Evolutionary conservation across 64 coral and sea anemone species (phyloP).

Genomic region (Montipora foliosa): DNA sequence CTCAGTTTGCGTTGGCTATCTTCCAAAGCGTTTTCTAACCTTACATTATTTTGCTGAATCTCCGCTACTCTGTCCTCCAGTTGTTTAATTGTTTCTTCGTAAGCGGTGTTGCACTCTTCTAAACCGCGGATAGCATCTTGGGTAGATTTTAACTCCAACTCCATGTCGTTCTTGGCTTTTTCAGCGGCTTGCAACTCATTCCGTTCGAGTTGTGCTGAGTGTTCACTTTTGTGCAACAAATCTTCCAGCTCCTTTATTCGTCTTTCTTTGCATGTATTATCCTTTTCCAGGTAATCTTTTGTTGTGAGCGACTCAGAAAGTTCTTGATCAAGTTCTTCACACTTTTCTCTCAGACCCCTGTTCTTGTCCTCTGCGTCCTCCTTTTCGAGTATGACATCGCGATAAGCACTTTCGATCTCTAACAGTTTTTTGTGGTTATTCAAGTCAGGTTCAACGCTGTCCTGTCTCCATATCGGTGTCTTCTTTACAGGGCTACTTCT

Average conservation of each 20-base stretch:
- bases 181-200: conserved; percentile 12
- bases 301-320: neutral
- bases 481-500: neutral
- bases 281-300: conserved; percentile 31
- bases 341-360: conserved; percentile 8
- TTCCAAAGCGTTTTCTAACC: conserved; percentile 14
- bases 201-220: conserved; percentile 34
- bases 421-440: neutral
- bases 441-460: neutral
- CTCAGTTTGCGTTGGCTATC: neutral
- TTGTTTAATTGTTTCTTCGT: conserved; percentile 21
- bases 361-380: conserved; percentile 8
- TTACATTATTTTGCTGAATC: neutral
- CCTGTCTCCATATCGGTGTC: neutral
- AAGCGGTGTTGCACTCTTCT: conserved; percentile 30
- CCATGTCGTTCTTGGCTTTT: conserved; percentile 24
- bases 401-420: conserved; percentile 30
- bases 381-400: conserved; percentile 6
- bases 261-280: neutral
- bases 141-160: neutral
- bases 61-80: neutral
- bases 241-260: conserved; percentile 16
- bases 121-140: neutral
- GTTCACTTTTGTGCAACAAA: neutral
- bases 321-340: conserved; percentile 3